Evolutionary conservation across 2,113 vertebrate species (phyloP), one percentile per base, ranked within the genome.

Genomic region (Fregetta grallaria): DNA sequence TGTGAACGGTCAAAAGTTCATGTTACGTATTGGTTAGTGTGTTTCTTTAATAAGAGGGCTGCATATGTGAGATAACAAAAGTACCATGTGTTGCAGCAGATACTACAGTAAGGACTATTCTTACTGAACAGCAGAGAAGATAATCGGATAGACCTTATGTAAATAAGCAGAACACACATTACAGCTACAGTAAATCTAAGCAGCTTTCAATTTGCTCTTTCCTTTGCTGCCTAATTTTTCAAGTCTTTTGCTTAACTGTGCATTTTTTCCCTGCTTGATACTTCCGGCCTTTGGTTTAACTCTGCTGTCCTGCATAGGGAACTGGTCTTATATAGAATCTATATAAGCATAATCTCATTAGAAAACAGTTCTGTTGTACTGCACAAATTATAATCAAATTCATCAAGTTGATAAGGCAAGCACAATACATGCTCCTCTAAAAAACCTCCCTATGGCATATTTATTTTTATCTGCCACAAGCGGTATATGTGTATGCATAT

Each of bases 61-160:
- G 97, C 86, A n/a, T 58, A 92, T 85, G 86, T 1, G 13, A 98
- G 98, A 98, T 98, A 98, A 98, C 94, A 90, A 68, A 95, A 88
- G 84, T 79, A 73, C 95, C 95, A 92, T 95, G 94, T 94, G 96
- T 70, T 17, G 77, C 3, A 1, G 83, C 77, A 53, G 85, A 76
- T 94, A 96, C 72, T 93, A 95, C 73, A 91, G 72, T 78, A 90
- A 59, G 36, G 75, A 92, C 96, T 97, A 97, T 98, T 98, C 97
- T 97, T 96, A 97, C 90, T 80, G 62, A 97, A 55, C 66, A 95
- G 94, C 63, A 92, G 63, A 92, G 79, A 90, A 97, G 95, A 97
- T 97, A 98, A 97, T 97, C 90, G 87, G 55, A 67, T 34, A 97
- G 96, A 88, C 92, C 45, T 97, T 96, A 97, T 97, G 94, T 95